Evolutionary conservation across 2,888 invertebrate genomes (phyloP).

Genomic region (Lithosia quadra): DNA sequence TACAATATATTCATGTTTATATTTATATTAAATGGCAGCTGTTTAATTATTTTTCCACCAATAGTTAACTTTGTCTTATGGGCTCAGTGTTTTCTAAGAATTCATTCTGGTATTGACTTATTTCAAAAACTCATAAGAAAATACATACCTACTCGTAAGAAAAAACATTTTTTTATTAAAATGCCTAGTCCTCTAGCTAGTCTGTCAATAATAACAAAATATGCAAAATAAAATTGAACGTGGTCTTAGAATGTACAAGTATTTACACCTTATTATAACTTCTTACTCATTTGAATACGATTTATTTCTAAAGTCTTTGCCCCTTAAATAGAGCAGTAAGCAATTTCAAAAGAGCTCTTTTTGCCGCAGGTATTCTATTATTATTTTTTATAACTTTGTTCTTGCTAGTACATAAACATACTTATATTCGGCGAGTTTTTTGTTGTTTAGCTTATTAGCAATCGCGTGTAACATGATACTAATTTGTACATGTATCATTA

Average conservation of each 20-base stretch:
- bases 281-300: constrained; percentile 2
- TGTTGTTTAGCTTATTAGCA: constrained; percentile 38
- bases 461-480: constrained; percentile 45
- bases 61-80: too few relatives aligned
- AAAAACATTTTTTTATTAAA: neutral
- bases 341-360: constrained; percentile 24
- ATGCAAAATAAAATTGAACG: neutral
- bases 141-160: too few relatives aligned
- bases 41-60: too few relatives aligned
- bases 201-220: neutral
- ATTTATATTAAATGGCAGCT: neutral
- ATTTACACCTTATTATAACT: neutral
- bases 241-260: neutral
- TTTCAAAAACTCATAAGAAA: too few relatives aligned
- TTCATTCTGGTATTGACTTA: too few relatives aligned
- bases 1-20: neutral
- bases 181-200: too few relatives aligned
- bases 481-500: constrained; percentile 27
- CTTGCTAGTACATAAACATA: neutral
- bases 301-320: constrained; percentile 17
- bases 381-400: constrained; percentile 12
- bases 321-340: constrained; percentile 16
- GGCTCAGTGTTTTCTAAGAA: too few relatives aligned
- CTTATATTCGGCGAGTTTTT: constrained; percentile 22
- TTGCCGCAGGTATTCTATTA: constrained; percentile 14